Base-by-base conservation (phyloP, 1,140 invertebrate genomes). In the Holcopasites calliopsidis region DNA sequence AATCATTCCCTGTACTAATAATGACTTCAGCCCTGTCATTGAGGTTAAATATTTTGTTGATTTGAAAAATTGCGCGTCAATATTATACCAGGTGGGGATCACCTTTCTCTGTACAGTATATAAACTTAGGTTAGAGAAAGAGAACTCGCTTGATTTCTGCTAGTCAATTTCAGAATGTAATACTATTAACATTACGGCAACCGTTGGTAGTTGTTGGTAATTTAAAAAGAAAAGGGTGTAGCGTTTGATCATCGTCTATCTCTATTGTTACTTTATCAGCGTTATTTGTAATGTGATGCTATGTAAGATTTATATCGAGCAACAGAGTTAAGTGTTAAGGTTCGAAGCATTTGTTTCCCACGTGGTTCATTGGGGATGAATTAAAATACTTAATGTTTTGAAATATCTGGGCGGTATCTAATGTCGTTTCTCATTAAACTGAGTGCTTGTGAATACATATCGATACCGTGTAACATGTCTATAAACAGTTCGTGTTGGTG, bases 201-300 rank as follows among this genome's bases (percentile, higher is more conserved):
- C 60, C 44, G 71, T 73, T 65, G 61, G 71, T 65, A 73, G 31
- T 74, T 55, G 71, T 73, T 65, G 61, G 71, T 65, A 73, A 23
- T 74, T 65, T 44, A 38, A 74, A 73, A 74, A 55, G 66, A 74
- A 73, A 74, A 55, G 66, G 38, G 31, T 64, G 16, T 55, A 42
- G 42, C 62, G 40, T 23, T 21, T 50, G 54, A 44, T 55, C 49
- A 55, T 35, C 35, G 50, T 73, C 61, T 74, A 66, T 65, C 61
- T 74, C 38, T 74, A 40, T 66, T 31, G 52, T 74, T 65, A 54
- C 38, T 55, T 74, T 47, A 21, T 44, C 50, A 55, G 35, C 66
- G 61, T 49, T 47, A 42, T 58, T 44, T 66, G 31, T 66, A 66
- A 57, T 31, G 61, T 54, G 42, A 64, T 62, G 35, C 33, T 52